Percentiles rank a stretch among this genome's conserved stretches.
phyloP scores from a whole-genome alignment of 2,888 invertebrate genomes.

The Heliothis peltigera region DNA sequence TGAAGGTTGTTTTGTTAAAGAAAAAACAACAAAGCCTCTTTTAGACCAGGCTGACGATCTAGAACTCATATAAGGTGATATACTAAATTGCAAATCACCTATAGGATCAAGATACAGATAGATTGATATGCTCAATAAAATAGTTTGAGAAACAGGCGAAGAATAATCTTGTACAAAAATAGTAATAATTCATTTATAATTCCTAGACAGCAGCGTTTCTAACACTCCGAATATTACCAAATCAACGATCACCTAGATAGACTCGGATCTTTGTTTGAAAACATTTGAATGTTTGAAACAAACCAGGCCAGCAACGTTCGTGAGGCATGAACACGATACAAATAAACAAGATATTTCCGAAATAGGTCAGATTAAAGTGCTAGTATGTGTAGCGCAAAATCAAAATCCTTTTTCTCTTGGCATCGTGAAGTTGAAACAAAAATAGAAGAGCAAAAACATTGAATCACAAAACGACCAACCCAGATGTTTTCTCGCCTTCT shows the following conservation, averaged over 20 bases:
- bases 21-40: not conserved
- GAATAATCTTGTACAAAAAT: conserved; percentile 14
- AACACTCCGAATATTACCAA: not conserved
- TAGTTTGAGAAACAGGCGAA: conserved; percentile 17
- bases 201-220: not conserved
- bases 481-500: conserved; percentile 77
- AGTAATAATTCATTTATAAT: not conserved
- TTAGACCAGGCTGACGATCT: conserved; percentile 7
- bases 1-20: conserved; percentile 5
- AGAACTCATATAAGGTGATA: conserved; percentile 3
- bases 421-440: conserved; percentile 50
- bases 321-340: not conserved
- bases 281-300: not conserved
- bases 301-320: not conserved
- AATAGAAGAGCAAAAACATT: conserved; percentile 65
- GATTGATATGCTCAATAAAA: not conserved
- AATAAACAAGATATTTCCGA: conserved; percentile 21
- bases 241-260: not conserved
- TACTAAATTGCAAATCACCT: not conserved
- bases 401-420: conserved; percentile 59
- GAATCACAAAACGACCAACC: conserved; percentile 67
- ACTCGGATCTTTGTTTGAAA: not conserved
- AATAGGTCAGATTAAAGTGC: conserved; percentile 50
- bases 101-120: not conserved
- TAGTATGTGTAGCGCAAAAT: conserved; percentile 40